Evolutionary conservation across 2,113 vertebrate genomes (phyloP).

Genomic region (Hypomesus transpacificus): DNA sequence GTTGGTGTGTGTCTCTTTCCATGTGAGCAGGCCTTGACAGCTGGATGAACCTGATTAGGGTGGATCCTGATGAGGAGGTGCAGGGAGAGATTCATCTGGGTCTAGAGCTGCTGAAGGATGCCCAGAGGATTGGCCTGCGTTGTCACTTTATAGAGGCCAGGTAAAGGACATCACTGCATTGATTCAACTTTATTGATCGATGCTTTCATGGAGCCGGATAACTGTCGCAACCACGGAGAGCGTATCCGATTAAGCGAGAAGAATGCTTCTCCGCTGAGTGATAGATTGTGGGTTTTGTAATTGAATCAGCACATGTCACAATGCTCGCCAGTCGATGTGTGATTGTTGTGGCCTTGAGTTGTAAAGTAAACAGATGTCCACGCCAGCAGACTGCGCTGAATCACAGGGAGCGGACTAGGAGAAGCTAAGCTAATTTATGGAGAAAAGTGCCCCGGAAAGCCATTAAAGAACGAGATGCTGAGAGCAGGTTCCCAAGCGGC

Average conservation of each 20-base stretch:
- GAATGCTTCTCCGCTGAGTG: no score
- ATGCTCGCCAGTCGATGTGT: no score
- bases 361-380: no score
- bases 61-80: constrained; percentile 82
- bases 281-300: no score
- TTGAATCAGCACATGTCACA: no score
- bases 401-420: not conserved
- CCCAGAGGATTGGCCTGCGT: constrained; percentile 62
- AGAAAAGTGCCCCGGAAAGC: not conserved
- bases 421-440: not conserved
- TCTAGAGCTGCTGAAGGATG: constrained; percentile 65
- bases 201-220: no score
- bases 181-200: not conserved
- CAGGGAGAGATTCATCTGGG: constrained; percentile 85
- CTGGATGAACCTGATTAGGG: constrained; percentile 83
- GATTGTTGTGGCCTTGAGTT: no score
- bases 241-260: no score
- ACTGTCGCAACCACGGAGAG: no score
- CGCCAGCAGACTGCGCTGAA: not conserved
- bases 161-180: constrained; percentile 43
- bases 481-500: not conserved
- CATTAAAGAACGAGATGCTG: not conserved
- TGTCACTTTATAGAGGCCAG: constrained; percentile 85
- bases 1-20: not conserved
- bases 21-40: constrained; percentile 73